These are phyloP conservation scores for Aegotheles bennettii DNA, from an alignment of 2,113 vertebrate species.

Conservation along the genomic window DNA sequence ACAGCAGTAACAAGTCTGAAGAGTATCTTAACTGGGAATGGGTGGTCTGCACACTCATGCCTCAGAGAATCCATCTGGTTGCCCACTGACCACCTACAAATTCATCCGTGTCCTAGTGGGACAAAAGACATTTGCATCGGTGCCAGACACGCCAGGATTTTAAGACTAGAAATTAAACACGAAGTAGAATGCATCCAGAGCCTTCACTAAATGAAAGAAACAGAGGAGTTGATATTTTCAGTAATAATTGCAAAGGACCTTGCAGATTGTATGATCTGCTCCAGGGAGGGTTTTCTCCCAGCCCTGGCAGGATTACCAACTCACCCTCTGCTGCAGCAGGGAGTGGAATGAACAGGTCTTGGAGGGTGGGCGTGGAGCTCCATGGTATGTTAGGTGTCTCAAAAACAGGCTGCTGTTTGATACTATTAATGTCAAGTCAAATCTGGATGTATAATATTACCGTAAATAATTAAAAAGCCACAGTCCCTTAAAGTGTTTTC, in stretches of 20 bases:
- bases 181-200: not conserved
- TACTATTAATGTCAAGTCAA: conserved; percentile 49
- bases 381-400: not conserved
- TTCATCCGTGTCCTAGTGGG: not conserved
- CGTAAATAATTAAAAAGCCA: conserved; percentile 50
- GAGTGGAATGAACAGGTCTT: not conserved
- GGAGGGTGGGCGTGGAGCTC: not conserved
- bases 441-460: conserved; percentile 8
- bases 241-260: not conserved
- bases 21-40: not conserved
- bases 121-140: accelerated
- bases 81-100: not conserved
- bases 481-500: conserved; percentile 15
- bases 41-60: not conserved
- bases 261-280: not conserved
- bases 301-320: not conserved
- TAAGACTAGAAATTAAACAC: not conserved
- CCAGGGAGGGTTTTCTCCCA: not conserved
- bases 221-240: not conserved
- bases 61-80: not conserved
- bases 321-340: not conserved
- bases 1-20: not conserved
- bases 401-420: conserved; percentile 28
- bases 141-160: not conserved
- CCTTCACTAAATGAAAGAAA: not conserved